A percentile compares a stretch with the other conserved stretches of the same genome.
phyloP scores from a whole-genome alignment of 2,888 invertebrate genomes.

The Drosophila neotestacea region DNA sequence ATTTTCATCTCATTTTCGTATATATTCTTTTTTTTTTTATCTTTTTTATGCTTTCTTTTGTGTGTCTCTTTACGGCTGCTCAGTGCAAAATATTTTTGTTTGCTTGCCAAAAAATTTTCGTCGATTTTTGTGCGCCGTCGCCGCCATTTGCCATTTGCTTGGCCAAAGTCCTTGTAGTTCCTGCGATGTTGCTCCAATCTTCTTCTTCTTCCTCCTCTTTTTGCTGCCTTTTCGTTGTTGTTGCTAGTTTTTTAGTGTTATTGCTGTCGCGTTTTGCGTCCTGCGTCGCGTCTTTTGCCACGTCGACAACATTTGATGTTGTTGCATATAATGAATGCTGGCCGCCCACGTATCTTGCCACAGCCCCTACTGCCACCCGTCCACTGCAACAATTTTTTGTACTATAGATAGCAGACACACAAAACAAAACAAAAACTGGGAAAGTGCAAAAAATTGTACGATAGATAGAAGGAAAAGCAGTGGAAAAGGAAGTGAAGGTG shows the following conservation, averaged over 20 bases:
- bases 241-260: slow-evolving; percentile 75
- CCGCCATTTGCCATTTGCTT: slow-evolving; percentile 44
- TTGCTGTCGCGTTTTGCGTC: slow-evolving; percentile 70
- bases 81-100: slow-evolving; percentile 73
- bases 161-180: slow-evolving; percentile 50
- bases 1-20: slow-evolving; percentile 22
- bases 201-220: background rate
- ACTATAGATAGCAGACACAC: slow-evolving; percentile 63
- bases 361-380: background rate
- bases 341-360: slow-evolving; percentile 44
- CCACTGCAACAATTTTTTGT: slow-evolving; percentile 69
- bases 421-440: slow-evolving; percentile 39
- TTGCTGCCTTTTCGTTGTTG: slow-evolving; percentile 25
- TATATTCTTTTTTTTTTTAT: slow-evolving; percentile 11
- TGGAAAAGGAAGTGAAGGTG: background rate
- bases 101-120: slow-evolving; percentile 69
- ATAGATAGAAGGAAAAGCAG: background rate
- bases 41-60: slow-evolving; percentile 21
- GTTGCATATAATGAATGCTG: slow-evolving; percentile 77
- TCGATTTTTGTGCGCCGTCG: slow-evolving; percentile 67
- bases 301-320: slow-evolving; percentile 79
- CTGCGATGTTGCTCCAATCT: slow-evolving; percentile 23
- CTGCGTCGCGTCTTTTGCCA: slow-evolving; percentile 73
- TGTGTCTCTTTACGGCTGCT: slow-evolving; percentile 65
- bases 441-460: slow-evolving; percentile 20